Evolutionary conservation across 2,113 vertebrate species (phyloP), one percentile per base, ranked within the genome.

Genomic region (Cyprinus carpio): DNA sequence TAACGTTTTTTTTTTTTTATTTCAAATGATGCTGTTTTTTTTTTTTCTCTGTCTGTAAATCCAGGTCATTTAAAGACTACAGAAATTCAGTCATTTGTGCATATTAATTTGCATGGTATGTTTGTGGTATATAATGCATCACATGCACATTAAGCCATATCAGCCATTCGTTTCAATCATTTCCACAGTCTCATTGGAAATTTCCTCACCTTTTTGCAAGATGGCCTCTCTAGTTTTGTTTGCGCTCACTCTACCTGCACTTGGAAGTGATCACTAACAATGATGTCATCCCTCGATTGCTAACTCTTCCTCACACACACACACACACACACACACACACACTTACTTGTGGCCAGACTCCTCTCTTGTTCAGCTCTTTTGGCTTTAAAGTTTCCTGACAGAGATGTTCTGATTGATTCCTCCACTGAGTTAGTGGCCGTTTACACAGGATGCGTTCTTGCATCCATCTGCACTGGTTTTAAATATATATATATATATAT

Each of bases 311-410:
- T 31, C 31, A 8, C 78, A 25, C 46, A 43, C 54, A 80, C 78
- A 25, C 46, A 43, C 54, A 80, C 76, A 62, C 34, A 43, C 74
- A 69, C 20, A n/a, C 56, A 56, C 43, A 69, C 18, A 27, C 34
- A 58, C 23, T 4, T 54, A 40, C 23, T 82, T 74, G 3, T 64
- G 29, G 29, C 25, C 60, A 27, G 16, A 29, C 58, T 34, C 81
- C 49, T 71, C 29, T 49, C 65, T 16, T 56, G 49, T 56, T 82
- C 20, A 72, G 81, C 81, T 7, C n/a, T 56, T 82, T 51, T 72
- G n/a, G 40, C 81, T 77, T 29, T 76, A n/a, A 75, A 74, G 54
- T 78, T 80, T 78, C 76, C 69, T 84, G 75, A 79, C 67, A 78
- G 34, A 83, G 37, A 43, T 67, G 46, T 51, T 75, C 31, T 43